Evolutionary conservation across 1,140 invertebrate species (phyloP).

Genomic region (Drosophila watanabei): DNA sequence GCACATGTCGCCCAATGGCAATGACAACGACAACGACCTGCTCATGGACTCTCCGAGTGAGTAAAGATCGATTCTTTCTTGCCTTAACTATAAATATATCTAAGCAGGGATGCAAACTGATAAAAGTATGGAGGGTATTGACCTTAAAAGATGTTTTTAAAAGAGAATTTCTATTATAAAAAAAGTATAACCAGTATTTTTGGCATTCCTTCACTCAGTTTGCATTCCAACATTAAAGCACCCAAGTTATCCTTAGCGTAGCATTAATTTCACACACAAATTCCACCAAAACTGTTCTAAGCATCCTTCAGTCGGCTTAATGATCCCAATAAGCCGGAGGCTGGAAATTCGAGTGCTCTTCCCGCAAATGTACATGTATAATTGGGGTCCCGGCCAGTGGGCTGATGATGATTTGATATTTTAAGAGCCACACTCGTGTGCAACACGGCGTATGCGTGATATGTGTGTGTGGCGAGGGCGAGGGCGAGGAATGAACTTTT

Average conservation of each 20-base stretch:
- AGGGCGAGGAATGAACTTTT: slow-evolving; percentile 19
- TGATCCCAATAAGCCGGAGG: slow-evolving; percentile 29
- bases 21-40: slow-evolving; percentile 89
- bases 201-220: neutral
- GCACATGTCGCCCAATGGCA: slow-evolving; percentile 86
- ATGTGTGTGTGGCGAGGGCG: slow-evolving; percentile 26
- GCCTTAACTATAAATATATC: neutral
- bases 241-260: slow-evolving; percentile 29
- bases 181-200: too few species aligned
- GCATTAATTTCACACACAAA: slow-evolving; percentile 38
- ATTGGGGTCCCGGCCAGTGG: slow-evolving; percentile 32
- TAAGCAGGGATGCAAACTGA: neutral
- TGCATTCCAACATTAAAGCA: slow-evolving; percentile 29
- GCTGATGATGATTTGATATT: slow-evolving; percentile 59
- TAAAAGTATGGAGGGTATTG: neutral
- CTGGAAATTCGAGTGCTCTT: slow-evolving; percentile 30
- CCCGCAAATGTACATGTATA: slow-evolving; percentile 36
- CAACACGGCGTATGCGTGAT: slow-evolving; percentile 63
- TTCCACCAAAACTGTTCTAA: slow-evolving; percentile 18
- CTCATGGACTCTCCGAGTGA: slow-evolving; percentile 93
- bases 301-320: slow-evolving; percentile 33
- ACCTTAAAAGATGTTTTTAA: neutral
- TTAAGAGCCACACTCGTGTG: slow-evolving; percentile 39
- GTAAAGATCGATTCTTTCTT: slow-evolving; percentile 86
- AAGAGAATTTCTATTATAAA: neutral